Evolutionary conservation across 2,888 invertebrate genomes (phyloP).

Genomic region (Chouioia cunea): DNA sequence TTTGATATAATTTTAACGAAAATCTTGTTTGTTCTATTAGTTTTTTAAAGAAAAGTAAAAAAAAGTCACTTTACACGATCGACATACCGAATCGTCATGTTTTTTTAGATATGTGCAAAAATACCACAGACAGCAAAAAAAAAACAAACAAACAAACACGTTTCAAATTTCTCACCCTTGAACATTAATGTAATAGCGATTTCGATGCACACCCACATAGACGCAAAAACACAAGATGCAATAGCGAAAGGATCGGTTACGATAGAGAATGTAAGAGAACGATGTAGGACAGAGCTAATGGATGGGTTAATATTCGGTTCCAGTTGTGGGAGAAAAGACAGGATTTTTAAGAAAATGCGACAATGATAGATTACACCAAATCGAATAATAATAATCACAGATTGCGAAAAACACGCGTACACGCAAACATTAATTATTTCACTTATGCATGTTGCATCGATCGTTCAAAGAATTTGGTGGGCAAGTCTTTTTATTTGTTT

Average conservation of each 20-base stretch:
- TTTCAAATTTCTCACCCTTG: constrained; percentile 24
- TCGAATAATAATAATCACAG: constrained; percentile 48
- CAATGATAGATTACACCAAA: constrained; percentile 42
- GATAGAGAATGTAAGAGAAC: constrained; percentile 11
- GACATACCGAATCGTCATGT: constrained; percentile 29
- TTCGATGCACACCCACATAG: constrained; percentile 45
- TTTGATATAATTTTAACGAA: constrained; percentile 32
- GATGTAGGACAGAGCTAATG: constrained; percentile 3
- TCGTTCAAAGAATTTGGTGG: constrained; percentile 43
- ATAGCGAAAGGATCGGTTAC: constrained; percentile 31
- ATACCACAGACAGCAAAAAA: constrained; percentile 1
- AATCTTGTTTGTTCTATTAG: constrained; percentile 47
- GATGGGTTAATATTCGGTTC: constrained; percentile 23
- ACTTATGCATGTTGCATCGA: constrained; percentile 41
- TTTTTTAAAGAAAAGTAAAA: constrained; percentile 23
- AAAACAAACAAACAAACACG: constrained; percentile 21
- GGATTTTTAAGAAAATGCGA: constrained; percentile 41
- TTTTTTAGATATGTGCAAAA: constrained; percentile 29
- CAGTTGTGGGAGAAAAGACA: constrained; percentile 30
- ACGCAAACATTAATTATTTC: constrained; percentile 39
- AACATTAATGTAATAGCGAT: constrained; percentile 29
- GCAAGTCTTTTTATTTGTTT: background rate
- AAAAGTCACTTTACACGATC: constrained; percentile 21
- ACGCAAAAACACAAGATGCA: constrained; percentile 15
- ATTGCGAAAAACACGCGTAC: constrained; percentile 44